These are phyloP conservation scores for Ploceus nigricollis DNA, from an alignment of 2,113 vertebrate genomes.

Conservation along the genomic window DNA sequence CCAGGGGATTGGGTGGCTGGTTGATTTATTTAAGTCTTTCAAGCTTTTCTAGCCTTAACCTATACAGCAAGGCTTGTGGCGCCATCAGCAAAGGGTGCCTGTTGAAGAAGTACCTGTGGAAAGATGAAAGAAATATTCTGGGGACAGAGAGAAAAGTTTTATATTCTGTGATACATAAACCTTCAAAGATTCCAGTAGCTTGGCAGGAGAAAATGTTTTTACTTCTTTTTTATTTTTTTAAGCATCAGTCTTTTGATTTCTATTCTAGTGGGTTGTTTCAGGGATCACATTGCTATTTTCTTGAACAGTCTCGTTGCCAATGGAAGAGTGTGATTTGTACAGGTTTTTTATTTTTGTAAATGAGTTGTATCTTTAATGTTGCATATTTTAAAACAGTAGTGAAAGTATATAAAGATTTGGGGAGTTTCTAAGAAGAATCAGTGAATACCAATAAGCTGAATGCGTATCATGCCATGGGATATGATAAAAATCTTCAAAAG, in stretches of 20 bases:
- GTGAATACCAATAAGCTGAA: not conserved
- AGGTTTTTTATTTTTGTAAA: slow-evolving; percentile 57
- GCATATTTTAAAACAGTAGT: slow-evolving; percentile 47
- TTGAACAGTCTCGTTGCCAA: slow-evolving; percentile 42
- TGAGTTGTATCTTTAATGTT: slow-evolving; percentile 41
- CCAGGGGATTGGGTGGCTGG: slow-evolving; percentile 13
- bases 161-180: not conserved
- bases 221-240: slow-evolving; percentile 37
- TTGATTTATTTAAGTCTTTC: slow-evolving; percentile 27
- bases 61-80: not conserved
- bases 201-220: slow-evolving; percentile 12
- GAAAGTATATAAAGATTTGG: slow-evolving; percentile 9
- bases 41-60: slow-evolving; percentile 24
- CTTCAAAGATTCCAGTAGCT: slow-evolving; percentile 31
- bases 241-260: slow-evolving; percentile 28
- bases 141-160: not conserved
- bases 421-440: slow-evolving; percentile 11
- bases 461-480: not conserved
- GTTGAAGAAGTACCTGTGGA: not conserved
- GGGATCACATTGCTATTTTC: slow-evolving; percentile 51
- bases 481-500: slow-evolving; percentile 4
- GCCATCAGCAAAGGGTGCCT: not conserved
- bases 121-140: slow-evolving; percentile 6
- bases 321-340: slow-evolving; percentile 40
- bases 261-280: slow-evolving; percentile 29